These are phyloP conservation scores for Drosophila persimilis DNA, from an alignment of 1,140 invertebrate species.

Conservation along the genomic window DNA sequence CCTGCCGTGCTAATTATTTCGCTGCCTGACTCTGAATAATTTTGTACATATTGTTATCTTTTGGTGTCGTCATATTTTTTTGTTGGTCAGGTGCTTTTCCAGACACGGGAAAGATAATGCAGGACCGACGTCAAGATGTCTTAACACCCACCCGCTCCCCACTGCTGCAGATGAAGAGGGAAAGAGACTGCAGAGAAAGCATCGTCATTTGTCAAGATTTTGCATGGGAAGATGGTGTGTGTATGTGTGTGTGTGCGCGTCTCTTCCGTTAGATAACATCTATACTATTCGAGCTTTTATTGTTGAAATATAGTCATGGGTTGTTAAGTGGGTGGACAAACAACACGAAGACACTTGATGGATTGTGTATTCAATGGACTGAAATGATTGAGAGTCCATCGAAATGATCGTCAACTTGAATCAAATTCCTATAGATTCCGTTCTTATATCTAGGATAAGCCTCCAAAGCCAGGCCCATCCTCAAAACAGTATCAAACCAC, in stretches of 20 bases:
- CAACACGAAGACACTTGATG: slow-evolving; percentile 24
- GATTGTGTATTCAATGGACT: slow-evolving; percentile 5
- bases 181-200: slow-evolving; percentile 8
- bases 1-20: slow-evolving; percentile 40
- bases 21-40: slow-evolving; percentile 31
- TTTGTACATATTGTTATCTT: slow-evolving; percentile 54
- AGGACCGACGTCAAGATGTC: slow-evolving; percentile 10
- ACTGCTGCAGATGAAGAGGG: not conserved
- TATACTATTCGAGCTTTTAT: not conserved
- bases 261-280: slow-evolving; percentile 33
- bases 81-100: slow-evolving; percentile 56
- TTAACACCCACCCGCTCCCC: not conserved
- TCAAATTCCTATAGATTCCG: no score
- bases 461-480: no score
- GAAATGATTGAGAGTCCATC: not conserved
- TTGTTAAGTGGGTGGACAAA: slow-evolving; percentile 40
- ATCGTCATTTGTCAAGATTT: slow-evolving; percentile 46
- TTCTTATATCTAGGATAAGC: no score
- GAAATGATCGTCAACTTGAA: not conserved
- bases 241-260: not conserved
- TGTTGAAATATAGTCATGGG: slow-evolving; percentile 28
- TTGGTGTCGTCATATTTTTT: slow-evolving; percentile 43
- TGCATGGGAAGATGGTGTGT: slow-evolving; percentile 18
- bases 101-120: slow-evolving; percentile 26
- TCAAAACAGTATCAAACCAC: no score